Evolutionary conservation across 2,113 vertebrate species (phyloP).

Genomic region (Vombatus ursinus): DNA sequence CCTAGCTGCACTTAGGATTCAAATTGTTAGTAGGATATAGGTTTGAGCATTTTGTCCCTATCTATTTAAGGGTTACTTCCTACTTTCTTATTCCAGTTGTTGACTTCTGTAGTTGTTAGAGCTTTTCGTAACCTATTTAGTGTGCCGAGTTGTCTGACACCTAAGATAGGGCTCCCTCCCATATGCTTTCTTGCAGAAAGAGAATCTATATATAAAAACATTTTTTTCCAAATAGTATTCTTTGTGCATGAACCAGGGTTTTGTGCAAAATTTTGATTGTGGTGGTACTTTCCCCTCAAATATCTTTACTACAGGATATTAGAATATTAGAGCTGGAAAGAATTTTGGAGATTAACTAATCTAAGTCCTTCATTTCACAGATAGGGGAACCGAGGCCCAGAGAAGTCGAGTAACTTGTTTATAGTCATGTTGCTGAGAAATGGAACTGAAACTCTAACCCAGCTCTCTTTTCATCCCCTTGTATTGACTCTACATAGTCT

Average conservation of each 20-base stretch:
- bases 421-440: neutral
- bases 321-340: neutral
- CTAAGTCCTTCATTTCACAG: neutral
- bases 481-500: neutral
- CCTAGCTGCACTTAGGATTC: neutral
- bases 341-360: neutral
- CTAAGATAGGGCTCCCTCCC: neutral
- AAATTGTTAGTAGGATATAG: neutral
- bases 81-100: neutral
- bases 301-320: neutral
- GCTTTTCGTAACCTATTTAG: neutral
- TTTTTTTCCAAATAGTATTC: neutral
- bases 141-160: neutral
- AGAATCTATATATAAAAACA: neutral
- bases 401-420: neutral
- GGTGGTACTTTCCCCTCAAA: neutral
- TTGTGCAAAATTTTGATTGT: neutral
- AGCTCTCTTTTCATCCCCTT: neutral
- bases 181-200: neutral
- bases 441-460: neutral
- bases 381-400: neutral
- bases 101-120: neutral
- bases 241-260: neutral
- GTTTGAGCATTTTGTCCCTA: neutral
- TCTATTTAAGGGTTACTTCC: neutral